These are phyloP conservation scores for Drosophila tanythrix DNA, from an alignment of 2,888 invertebrate species.

Conservation along the genomic window DNA sequence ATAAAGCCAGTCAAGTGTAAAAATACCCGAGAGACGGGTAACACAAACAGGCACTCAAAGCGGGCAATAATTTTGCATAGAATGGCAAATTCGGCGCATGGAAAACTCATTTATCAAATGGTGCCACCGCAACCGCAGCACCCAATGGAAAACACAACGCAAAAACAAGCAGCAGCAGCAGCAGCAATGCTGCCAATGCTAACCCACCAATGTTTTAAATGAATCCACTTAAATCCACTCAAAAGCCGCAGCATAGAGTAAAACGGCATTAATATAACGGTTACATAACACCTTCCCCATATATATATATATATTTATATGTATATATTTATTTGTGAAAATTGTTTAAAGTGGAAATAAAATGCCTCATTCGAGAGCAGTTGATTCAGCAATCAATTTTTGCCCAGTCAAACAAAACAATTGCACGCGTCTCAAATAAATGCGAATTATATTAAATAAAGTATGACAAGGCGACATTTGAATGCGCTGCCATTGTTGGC, in stretches of 20 bases:
- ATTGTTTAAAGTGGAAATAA: conserved; percentile 4
- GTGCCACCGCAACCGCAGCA: conserved; percentile 58
- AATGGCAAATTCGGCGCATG: conserved; percentile 66
- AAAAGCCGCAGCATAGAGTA: conserved; percentile 39
- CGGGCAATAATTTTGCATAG: conserved; percentile 50
- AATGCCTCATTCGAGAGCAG: conserved; percentile 21
- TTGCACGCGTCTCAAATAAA: conserved; percentile 27
- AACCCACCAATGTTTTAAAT: conserved; percentile 70
- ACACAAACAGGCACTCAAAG: conserved; percentile 25
- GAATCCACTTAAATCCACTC: conserved; percentile 78
- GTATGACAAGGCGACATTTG: background rate
- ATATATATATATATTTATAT: conserved; percentile 2
- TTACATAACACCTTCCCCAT: conserved; percentile 12
- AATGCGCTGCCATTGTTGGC: conserved; percentile 5
- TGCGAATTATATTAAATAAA: conserved; percentile 19
- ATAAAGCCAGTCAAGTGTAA: conserved; percentile 63
- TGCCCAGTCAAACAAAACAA: conserved; percentile 29
- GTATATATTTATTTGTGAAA: background rate
- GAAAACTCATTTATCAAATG: conserved; percentile 77
- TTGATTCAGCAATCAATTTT: conserved; percentile 20
- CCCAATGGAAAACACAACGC: conserved; percentile 25
- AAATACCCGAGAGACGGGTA: conserved; percentile 36
- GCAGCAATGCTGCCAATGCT: conserved; percentile 6
- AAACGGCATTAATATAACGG: conserved; percentile 24
- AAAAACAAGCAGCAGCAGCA: conserved; percentile 38